Evolutionary conservation across 2,797 vertebrate genomes (phyloP).

Genomic region (Danio jaintianensis): DNA sequence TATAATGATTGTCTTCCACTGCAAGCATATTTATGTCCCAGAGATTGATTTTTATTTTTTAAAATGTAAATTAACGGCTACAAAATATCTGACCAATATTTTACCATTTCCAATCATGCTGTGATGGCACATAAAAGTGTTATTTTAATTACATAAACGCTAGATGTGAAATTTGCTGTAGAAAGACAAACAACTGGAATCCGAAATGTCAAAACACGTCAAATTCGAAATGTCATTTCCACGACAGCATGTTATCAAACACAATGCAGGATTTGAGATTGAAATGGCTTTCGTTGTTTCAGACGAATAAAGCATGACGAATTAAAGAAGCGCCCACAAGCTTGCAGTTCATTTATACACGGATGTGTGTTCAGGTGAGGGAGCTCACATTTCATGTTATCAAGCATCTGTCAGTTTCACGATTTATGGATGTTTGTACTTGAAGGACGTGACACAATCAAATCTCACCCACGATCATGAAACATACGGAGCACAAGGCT

Average conservation of each 20-base stretch:
- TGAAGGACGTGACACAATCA: slow-evolving; percentile 20
- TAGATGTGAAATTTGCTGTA: background rate
- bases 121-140: background rate
- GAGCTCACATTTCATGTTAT: slow-evolving; percentile 7
- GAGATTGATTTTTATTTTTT: background rate
- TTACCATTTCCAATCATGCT: background rate
- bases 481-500: slow-evolving; percentile 11
- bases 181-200: background rate
- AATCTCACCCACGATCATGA: slow-evolving; percentile 8
- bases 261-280: background rate
- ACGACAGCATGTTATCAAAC: background rate
- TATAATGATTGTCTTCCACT: background rate
- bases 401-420: slow-evolving; percentile 15
- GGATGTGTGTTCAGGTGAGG: slow-evolving; percentile 1
- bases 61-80: too few relatives aligned
- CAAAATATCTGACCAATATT: too few relatives aligned
- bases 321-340: background rate
- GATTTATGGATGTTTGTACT: slow-evolving; percentile 29
- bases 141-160: background rate
- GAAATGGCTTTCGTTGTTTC: background rate
- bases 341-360: background rate
- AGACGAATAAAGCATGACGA: background rate
- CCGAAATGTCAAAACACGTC: too few relatives aligned
- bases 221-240: background rate
- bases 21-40: background rate